Evolutionary conservation across 2,888 invertebrate species (phyloP).

Genomic region (Volucella inflata): DNA sequence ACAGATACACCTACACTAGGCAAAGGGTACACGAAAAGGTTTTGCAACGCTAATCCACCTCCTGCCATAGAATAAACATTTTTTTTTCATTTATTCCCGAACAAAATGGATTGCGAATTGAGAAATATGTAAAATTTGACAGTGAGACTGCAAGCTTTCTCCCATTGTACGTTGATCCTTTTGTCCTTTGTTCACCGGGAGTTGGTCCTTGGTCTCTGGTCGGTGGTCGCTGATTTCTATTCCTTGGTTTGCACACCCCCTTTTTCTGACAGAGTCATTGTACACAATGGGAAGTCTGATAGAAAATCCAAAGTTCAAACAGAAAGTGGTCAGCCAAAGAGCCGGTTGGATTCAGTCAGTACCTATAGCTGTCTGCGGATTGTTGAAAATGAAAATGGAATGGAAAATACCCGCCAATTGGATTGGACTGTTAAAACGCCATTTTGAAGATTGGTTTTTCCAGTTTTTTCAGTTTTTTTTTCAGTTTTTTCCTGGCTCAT

Average conservation of each 20-base stretch:
- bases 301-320: slow-evolving; percentile 76
- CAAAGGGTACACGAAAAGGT: slow-evolving; percentile 29
- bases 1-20: slow-evolving; percentile 7
- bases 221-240: too few species aligned
- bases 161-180: slow-evolving; percentile 72
- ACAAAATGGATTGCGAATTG: slow-evolving; percentile 72
- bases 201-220: slow-evolving; percentile 15
- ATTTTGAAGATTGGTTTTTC: slow-evolving; percentile 70
- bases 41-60: slow-evolving; percentile 14
- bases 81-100: slow-evolving; percentile 44
- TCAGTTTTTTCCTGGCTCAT: not conserved
- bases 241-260: slow-evolving; percentile 51
- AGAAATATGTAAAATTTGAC: slow-evolving; percentile 74
- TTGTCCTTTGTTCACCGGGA: slow-evolving; percentile 66
- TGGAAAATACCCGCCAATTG: slow-evolving; percentile 52
- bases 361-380: not conserved
- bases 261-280: slow-evolving; percentile 22
- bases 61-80: slow-evolving; percentile 10
- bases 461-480: slow-evolving; percentile 30
- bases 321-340: slow-evolving; percentile 70
- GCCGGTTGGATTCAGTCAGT: slow-evolving; percentile 15
- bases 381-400: not conserved
- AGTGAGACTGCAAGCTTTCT: slow-evolving; percentile 64
- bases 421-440: slow-evolving; percentile 66
- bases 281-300: slow-evolving; percentile 70